Conservation (phyloP, 2,888 invertebrate species). For the Drosophila suboccidentalis region DNA sequence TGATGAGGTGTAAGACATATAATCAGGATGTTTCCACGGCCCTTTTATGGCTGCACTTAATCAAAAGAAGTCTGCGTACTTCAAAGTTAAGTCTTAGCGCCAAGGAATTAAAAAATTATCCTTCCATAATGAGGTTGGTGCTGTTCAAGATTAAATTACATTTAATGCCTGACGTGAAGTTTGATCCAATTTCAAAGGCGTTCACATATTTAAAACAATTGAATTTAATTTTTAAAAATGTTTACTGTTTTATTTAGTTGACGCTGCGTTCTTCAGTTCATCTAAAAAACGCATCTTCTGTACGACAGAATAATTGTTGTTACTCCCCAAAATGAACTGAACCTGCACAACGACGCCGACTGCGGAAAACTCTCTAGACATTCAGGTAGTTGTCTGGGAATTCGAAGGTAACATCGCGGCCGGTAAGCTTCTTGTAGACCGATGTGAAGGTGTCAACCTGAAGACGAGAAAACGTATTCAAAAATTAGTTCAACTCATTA, state of each 20-base stretch:
- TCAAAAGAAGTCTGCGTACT: conserved; percentile 43
- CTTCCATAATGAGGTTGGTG: conserved; percentile 16
- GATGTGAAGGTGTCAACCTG: conserved; percentile 99
- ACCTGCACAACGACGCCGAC: conserved; percentile 40
- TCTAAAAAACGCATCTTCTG: conserved; percentile 72
- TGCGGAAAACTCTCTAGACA: conserved; percentile 73
- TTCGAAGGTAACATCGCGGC: conserved; percentile 99
- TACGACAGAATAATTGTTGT: conserved; percentile 77
- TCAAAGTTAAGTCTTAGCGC: conserved; percentile 30
- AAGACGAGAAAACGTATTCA: conserved; percentile 78
- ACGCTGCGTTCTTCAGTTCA: conserved; percentile 68
- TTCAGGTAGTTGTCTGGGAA: conserved; percentile 99
- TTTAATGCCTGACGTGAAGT: conserved; percentile 17
- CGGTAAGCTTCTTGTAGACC: conserved; percentile 99
- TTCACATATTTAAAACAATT: conserved; percentile 28
- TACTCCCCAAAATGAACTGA: conserved; percentile 57
- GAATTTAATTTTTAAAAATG: conserved; percentile 70
- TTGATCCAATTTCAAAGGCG: conserved; percentile 18
- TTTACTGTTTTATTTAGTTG: conserved; percentile 75
- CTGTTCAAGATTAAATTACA: conserved; percentile 23
- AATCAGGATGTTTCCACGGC: conserved; percentile 2
- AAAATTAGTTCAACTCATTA: conserved; percentile 21
- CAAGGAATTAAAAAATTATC: conserved; percentile 25
- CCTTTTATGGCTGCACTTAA: conserved; percentile 48
- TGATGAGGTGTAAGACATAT: conserved; percentile 12